These are phyloP conservation scores for Anthonomus grandis DNA, from an alignment of 1,140 invertebrate species.

Conservation along the genomic window DNA sequence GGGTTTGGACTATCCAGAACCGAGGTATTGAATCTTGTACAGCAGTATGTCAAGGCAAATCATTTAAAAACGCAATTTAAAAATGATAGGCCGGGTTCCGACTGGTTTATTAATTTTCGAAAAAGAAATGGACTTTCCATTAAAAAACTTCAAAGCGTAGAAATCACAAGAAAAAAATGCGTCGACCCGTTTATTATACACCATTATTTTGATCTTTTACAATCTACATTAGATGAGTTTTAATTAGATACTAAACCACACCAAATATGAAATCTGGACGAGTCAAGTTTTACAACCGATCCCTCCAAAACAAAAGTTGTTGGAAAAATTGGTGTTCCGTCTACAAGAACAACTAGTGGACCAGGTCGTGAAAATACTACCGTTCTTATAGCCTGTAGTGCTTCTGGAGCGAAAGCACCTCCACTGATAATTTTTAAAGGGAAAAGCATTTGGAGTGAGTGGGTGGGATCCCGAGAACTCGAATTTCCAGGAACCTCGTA, in stretches of 20 bases:
- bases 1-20: conserved; percentile 42
- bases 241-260: conserved; percentile 29
- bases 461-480: conserved; percentile 16
- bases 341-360: conserved; percentile 36
- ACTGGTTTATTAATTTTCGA: conserved; percentile 46
- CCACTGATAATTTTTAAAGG: conserved; percentile 45
- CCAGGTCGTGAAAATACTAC: conserved; percentile 45
- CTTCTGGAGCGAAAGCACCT: conserved; percentile 41
- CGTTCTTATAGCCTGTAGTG: conserved; percentile 41
- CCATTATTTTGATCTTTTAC: conserved; percentile 36
- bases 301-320: conserved; percentile 43
- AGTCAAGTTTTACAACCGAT: conserved; percentile 39
- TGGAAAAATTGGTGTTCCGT: conserved; percentile 33
- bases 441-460: conserved; percentile 33
- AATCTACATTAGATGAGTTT: conserved; percentile 31
- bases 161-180: conserved; percentile 40
- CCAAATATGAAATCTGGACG: conserved; percentile 43
- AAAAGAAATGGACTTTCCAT: conserved; percentile 39
- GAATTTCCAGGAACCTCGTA: conserved; percentile 39
- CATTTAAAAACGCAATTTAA: conserved; percentile 43
- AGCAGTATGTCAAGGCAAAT: conserved; percentile 40
- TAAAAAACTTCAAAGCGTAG: conserved; percentile 42
- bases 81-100: conserved; percentile 43
- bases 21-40: conserved; percentile 39
- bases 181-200: conserved; percentile 39